phyloP scores from a whole-genome alignment of 2,888 invertebrate genomes.

The Chelonus formosanus region DNA sequence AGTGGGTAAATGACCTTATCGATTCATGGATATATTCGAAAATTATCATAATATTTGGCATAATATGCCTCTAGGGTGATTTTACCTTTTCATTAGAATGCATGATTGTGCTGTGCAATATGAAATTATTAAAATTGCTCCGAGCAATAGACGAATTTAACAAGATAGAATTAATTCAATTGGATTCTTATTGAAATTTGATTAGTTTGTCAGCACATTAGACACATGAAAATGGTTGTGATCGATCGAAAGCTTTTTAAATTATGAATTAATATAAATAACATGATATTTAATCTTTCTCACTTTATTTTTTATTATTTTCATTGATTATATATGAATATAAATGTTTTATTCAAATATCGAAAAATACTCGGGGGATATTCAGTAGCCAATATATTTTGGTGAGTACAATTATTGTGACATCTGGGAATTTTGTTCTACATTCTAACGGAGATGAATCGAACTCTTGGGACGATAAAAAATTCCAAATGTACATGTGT shows the following conservation, averaged over 20 bases:
- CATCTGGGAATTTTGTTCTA: conserved; percentile 18
- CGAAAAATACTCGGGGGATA: conserved; percentile 25
- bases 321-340: conserved; percentile 24
- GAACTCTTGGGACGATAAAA: conserved; percentile 13
- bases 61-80: conserved; percentile 24
- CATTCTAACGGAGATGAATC: conserved; percentile 22
- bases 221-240: neutral
- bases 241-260: neutral
- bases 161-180: neutral
- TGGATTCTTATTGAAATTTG: neutral
- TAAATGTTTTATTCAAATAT: conserved; percentile 22
- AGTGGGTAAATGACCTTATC: conserved; percentile 7
- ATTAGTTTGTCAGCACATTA: neutral
- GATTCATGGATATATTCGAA: conserved; percentile 2
- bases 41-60: conserved; percentile 18
- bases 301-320: conserved; percentile 11
- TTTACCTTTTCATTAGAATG: conserved; percentile 26
- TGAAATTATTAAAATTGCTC: conserved; percentile 19
- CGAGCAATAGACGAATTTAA: conserved; percentile 2
- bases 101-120: neutral
- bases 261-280: conserved; percentile 3
- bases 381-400: neutral
- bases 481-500: too few species aligned
- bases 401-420: conserved; percentile 15
- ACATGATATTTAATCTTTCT: neutral